Evolutionary conservation across 2,888 invertebrate species (phyloP).

Genomic region (Nezara viridula): DNA sequence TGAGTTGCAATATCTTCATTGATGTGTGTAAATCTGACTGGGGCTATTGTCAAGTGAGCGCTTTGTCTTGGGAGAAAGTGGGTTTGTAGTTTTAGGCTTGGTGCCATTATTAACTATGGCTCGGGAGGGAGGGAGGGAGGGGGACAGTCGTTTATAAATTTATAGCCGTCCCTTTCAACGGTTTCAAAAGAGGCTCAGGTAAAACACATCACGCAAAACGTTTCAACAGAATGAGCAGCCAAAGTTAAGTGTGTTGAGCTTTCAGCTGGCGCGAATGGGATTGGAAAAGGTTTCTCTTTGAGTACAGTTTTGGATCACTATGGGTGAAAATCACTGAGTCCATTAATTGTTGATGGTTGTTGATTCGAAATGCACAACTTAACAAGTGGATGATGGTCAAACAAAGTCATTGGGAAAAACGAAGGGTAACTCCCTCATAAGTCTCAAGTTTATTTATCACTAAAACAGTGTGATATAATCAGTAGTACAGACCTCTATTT

Average conservation of each 20-base stretch:
- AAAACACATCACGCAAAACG: constrained; percentile 37
- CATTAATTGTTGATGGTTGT: neutral
- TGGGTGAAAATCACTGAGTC: neutral
- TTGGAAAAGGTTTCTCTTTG: constrained; percentile 19
- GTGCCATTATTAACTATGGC: constrained; percentile 44
- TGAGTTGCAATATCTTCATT: constrained; percentile 40
- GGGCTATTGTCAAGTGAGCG: constrained; percentile 34
- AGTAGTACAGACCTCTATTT: too few relatives aligned
- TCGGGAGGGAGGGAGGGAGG: neutral
- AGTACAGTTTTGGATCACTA: neutral
- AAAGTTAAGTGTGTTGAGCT: neutral
- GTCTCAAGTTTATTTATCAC: too few relatives aligned
- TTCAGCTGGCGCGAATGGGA: constrained; percentile 6
- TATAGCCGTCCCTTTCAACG: constrained; percentile 11
- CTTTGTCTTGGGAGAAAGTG: constrained; percentile 51
- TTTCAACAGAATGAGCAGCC: constrained; percentile 1
- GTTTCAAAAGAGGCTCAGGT: neutral
- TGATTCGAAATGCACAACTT: neutral
- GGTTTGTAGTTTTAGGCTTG: constrained; percentile 55
- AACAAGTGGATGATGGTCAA: neutral
- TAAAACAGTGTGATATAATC: too few relatives aligned
- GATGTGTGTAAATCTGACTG: constrained; percentile 47
- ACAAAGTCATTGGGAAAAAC: too few relatives aligned
- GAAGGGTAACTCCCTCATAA: too few relatives aligned
- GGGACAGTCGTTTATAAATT: constrained; percentile 27